Evolutionary conservation across 2,113 vertebrate species (phyloP).

Genomic region (Phalacrocorax pelagicus): DNA sequence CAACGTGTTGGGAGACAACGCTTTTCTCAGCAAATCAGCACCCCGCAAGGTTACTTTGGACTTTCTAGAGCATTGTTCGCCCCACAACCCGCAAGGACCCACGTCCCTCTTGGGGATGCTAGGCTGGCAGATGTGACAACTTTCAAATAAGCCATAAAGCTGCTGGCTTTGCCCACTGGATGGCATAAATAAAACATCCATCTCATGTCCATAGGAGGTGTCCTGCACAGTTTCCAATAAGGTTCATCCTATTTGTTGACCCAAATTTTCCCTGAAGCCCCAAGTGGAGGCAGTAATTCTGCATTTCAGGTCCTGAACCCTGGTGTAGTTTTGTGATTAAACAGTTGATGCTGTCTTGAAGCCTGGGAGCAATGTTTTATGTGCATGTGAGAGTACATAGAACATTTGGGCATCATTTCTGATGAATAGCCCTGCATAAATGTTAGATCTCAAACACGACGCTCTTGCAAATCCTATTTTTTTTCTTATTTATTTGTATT

Average conservation of each 20-base stretch:
- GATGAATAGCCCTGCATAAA: neutral
- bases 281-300: neutral
- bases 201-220: accelerated
- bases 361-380: neutral
- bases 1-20: neutral
- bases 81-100: neutral
- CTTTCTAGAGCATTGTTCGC: neutral
- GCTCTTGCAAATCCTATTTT: neutral
- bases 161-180: neutral
- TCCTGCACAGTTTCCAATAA: neutral
- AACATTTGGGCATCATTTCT: neutral
- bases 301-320: neutral
- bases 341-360: neutral
- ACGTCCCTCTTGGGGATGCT: neutral
- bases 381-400: neutral
- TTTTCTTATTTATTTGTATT: constrained; percentile 12
- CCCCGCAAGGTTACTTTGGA: neutral
- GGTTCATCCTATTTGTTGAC: neutral
- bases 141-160: neutral
- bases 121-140: neutral
- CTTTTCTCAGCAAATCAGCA: neutral
- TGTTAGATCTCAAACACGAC: neutral
- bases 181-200: neutral
- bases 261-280: neutral
- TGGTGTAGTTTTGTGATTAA: neutral